phyloP scores from a whole-genome alignment of 2,113 vertebrate genomes.

The Lamprotornis superbus region DNA sequence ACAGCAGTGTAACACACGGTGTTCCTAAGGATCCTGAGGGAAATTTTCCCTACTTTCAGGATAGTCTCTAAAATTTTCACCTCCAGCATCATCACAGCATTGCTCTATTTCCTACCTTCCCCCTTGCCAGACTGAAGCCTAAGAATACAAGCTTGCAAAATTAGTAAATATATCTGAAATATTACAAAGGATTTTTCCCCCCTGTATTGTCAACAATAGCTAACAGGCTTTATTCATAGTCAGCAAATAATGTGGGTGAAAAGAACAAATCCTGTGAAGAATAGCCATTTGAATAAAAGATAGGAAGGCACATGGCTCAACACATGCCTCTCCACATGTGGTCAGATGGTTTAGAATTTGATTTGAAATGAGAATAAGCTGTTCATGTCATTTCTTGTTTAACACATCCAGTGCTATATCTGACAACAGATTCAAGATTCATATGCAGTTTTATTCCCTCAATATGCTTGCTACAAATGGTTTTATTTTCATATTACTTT shows the following conservation, averaged over 20 bases:
- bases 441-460: background rate
- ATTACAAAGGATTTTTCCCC: accelerated
- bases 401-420: background rate
- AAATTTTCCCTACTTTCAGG: background rate
- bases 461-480: background rate
- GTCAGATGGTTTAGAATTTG: background rate
- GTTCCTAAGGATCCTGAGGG: background rate
- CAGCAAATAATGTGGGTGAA: background rate
- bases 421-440: background rate
- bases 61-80: background rate
- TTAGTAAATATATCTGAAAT: background rate
- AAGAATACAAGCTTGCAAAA: background rate
- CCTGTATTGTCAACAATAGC: background rate
- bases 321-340: background rate
- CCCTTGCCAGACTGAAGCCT: background rate
- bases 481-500: background rate
- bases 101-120: background rate
- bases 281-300: background rate
- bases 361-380: background rate
- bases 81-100: background rate
- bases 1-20: accelerated
- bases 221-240: background rate
- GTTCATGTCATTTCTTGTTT: background rate
- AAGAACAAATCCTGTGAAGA: background rate
- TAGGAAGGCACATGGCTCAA: background rate